Evolutionary conservation across 2,888 invertebrate genomes (phyloP).

Genomic region (Drosophila koepferae): DNA sequence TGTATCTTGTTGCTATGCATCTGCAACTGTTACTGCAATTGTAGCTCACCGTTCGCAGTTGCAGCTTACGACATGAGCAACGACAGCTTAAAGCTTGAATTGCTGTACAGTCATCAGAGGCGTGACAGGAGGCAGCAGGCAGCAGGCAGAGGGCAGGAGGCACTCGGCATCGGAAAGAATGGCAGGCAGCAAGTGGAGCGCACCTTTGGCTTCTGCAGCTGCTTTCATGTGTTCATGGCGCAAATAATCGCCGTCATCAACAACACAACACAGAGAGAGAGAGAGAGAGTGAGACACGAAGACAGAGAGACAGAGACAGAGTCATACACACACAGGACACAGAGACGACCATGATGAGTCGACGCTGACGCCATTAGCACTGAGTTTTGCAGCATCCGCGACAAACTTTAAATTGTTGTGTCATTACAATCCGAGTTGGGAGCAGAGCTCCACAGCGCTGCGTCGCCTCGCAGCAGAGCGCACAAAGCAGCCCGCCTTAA

Average conservation of each 20-base stretch:
- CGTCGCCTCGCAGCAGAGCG: constrained; percentile 4
- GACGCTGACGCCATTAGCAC: constrained; percentile 79
- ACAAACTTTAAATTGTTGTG: constrained; percentile 82
- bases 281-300: constrained; percentile 12
- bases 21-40: constrained; percentile 29
- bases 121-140: neutral
- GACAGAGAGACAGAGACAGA: constrained; percentile 11
- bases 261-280: constrained; percentile 55
- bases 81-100: constrained; percentile 76
- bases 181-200: constrained; percentile 74
- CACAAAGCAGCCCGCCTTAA: constrained; percentile 15
- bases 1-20: constrained; percentile 23
- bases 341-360: constrained; percentile 64
- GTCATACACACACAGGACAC: constrained; percentile 8
- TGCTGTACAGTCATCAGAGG: constrained; percentile 68
- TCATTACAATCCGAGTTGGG: constrained; percentile 74
- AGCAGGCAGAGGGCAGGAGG: neutral
- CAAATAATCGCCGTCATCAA: constrained; percentile 79
- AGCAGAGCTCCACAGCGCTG: constrained; percentile 18
- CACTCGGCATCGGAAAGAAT: constrained; percentile 48
- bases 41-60: constrained; percentile 45
- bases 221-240: constrained; percentile 81
- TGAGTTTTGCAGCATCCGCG: constrained; percentile 79
- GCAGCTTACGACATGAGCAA: constrained; percentile 65
- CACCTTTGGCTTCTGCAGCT: constrained; percentile 76